Conservation (phyloP, 2,797 vertebrate species). For the Rallus crepitans region DNA sequence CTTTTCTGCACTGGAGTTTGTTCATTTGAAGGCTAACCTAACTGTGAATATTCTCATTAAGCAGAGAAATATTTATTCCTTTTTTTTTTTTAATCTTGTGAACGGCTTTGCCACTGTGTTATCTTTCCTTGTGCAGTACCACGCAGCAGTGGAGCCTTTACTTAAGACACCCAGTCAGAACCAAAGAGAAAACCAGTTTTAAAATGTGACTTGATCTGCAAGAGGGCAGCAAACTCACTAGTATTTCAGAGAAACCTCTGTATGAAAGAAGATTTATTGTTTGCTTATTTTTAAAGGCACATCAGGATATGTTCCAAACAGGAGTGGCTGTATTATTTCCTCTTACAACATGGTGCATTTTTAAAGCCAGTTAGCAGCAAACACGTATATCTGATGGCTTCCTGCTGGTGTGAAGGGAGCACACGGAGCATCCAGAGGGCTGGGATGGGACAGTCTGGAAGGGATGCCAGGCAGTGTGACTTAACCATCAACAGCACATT, state of each 20-base stretch:
- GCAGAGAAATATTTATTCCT: neutral
- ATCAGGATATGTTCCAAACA: neutral
- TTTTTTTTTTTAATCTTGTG: neutral
- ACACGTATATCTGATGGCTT: neutral
- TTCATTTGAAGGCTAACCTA: neutral
- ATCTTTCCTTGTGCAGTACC: neutral
- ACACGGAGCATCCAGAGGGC: neutral
- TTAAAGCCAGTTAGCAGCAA: neutral
- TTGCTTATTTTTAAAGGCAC: slow-evolving; percentile 2
- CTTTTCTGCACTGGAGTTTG: neutral
- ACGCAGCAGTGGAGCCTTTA: neutral
- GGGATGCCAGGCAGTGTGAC: neutral
- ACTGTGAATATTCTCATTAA: neutral
- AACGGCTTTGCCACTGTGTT: neutral
- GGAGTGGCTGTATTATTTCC: slow-evolving; percentile 4
- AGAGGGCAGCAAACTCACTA: neutral
- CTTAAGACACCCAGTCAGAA: neutral
- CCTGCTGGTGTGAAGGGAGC: neutral
- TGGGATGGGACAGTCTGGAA: neutral
- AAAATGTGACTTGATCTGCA: neutral
- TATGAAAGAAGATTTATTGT: neutral
- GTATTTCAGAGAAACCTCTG: neutral
- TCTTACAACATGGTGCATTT: neutral
- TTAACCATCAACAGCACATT: neutral
- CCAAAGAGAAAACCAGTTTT: neutral